Conservation (phyloP, 2,888 invertebrate species). For the Ceraclea dissimilis region DNA sequence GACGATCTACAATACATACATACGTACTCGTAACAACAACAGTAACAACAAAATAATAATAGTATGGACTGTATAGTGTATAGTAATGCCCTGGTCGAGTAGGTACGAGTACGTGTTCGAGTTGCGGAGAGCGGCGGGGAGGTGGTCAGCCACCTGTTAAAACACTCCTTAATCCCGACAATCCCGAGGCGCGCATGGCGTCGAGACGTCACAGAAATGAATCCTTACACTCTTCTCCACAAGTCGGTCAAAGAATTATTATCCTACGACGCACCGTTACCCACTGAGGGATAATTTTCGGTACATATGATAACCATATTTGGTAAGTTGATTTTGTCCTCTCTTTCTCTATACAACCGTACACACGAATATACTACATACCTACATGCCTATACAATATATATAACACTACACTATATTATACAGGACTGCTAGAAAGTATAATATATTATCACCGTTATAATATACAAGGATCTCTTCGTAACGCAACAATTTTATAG, state of each 20-base stretch:
- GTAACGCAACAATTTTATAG: too few relatives aligned
- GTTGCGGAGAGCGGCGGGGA: constrained; percentile 34
- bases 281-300: constrained; percentile 31
- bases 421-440: too few relatives aligned
- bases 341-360: background rate
- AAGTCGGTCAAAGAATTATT: background rate
- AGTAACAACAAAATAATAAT: too few relatives aligned
- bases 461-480: too few relatives aligned
- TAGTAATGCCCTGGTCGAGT: too few relatives aligned
- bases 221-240: constrained; percentile 23
- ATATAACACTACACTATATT: too few relatives aligned
- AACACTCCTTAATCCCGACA: background rate
- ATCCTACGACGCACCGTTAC: constrained; percentile 6
- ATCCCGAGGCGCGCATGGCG: background rate
- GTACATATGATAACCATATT: constrained; percentile 46
- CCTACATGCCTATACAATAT: too few relatives aligned
- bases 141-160: background rate
- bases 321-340: constrained; percentile 37
- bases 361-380: background rate
- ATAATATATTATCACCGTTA: too few relatives aligned
- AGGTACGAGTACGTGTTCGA: constrained; percentile 34
- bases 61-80: too few relatives aligned
- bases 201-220: background rate
- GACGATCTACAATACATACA: constrained; percentile 31
- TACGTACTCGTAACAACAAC: too few relatives aligned